Base-by-base conservation (phyloP, 2,113 vertebrate species). In the Oncorhynchus keta region DNA sequence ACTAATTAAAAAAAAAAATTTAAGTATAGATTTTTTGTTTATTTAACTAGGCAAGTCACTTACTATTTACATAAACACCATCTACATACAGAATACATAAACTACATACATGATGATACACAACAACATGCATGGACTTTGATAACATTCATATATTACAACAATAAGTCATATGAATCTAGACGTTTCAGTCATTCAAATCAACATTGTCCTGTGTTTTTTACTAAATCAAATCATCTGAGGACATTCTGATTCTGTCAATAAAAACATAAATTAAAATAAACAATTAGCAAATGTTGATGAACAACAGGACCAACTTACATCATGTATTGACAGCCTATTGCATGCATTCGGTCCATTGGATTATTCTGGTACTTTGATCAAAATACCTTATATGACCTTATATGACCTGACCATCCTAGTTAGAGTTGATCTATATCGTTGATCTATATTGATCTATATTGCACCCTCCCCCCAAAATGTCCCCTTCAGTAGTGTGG, bases 361-460 rank as follows among this genome's bases (percentile, higher is more conserved):
- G 1, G 13, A 16, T 12, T 45, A 9, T 45, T 45, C 39, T 45
- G 39, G 39, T 45, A 45, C 39, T 45, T 9, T 11, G 2, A 45
- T 11, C 9, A 45, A 45, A 45, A 45, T 62, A 57, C 24, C 84
- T 83, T 45, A 45, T 45, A 45, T 45, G 39, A 39, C 35, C 35
- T 39, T 9, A 39, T 9, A 39, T 9, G 39, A 28, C 28, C 28
- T 28, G 3, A 45, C 9, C 39, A 45, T 45, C 39, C 39, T 45
- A 45, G 39, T 45, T 12, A 45, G 39, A 45, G 39, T 45, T 45
- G 39, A 45, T 45, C 51, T 4, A 55, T 18, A 55, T 18, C 28
- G 3, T 28, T 28, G 28, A 28, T 28, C 28, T 28, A 28, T 28
- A 28, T 45, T 45, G 39, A 45, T 45, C 51, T 4, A 55, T 55